Conservation (phyloP, 2,888 invertebrate genomes). For the Cheilosia vernalis region DNA sequence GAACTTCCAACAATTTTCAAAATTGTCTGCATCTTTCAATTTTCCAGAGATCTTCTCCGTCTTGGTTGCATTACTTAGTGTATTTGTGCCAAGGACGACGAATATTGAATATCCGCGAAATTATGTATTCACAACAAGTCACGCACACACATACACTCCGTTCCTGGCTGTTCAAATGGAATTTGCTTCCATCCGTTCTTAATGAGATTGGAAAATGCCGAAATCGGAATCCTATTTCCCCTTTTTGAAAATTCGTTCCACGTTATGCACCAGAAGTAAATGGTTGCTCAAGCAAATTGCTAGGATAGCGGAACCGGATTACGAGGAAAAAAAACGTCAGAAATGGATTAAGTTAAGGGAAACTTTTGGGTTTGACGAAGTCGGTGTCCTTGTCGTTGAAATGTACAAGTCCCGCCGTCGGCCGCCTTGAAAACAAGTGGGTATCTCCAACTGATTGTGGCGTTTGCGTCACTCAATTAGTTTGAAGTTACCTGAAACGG, state of each 20-base stretch:
- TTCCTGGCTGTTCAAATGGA: slow-evolving; percentile 19
- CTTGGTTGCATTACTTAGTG: background rate
- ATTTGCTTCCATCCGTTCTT: slow-evolving; percentile 14
- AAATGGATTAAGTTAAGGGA: background rate
- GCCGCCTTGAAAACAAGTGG: no score
- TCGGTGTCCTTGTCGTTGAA: background rate
- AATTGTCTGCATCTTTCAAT: no score
- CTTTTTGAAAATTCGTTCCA: slow-evolving; percentile 1
- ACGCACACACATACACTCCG: background rate
- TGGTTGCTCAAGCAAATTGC: slow-evolving; percentile 1
- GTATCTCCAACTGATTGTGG: background rate
- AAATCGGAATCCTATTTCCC: slow-evolving; percentile 21
- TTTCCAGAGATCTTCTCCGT: background rate
- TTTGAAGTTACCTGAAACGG: slow-evolving; percentile 36
- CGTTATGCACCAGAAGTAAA: background rate
- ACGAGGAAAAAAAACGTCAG: slow-evolving; percentile 19
- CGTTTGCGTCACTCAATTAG: slow-evolving; percentile 11
- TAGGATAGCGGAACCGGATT: background rate
- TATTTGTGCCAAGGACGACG: background rate
- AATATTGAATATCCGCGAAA: background rate
- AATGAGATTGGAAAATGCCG: slow-evolving; percentile 29
- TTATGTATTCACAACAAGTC: slow-evolving; percentile 15
- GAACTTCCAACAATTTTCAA: background rate
- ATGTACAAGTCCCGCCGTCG: background rate
- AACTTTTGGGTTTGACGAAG: slow-evolving; percentile 1